Evolutionary conservation across 2,113 vertebrate genomes (phyloP).

Genomic region (Lasiurus cinereus): DNA sequence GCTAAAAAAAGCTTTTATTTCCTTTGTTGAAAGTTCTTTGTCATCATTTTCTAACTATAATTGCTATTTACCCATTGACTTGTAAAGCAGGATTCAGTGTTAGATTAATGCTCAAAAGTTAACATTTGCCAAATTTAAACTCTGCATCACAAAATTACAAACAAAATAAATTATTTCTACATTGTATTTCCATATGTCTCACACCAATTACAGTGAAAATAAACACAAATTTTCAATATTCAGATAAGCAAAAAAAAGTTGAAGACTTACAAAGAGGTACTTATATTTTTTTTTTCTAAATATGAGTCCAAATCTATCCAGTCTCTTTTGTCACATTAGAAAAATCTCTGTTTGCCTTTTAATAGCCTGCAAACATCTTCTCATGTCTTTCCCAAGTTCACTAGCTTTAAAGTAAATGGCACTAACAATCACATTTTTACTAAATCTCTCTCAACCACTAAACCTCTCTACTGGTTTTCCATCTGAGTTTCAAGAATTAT

Average conservation of each 20-base stretch:
- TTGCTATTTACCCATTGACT: slow-evolving; percentile 48
- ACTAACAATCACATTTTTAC: background rate
- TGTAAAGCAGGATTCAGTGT: slow-evolving; percentile 26
- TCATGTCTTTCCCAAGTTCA: background rate
- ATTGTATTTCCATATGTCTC: slow-evolving; percentile 25
- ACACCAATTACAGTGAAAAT: background rate
- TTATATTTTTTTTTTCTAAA: background rate
- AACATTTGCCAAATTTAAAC: slow-evolving; percentile 47
- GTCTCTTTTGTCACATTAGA: background rate
- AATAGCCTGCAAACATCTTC: slow-evolving; percentile 11
- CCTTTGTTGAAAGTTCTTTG: slow-evolving; percentile 47
- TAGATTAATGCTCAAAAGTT: slow-evolving; percentile 54
- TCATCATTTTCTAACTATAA: slow-evolving; percentile 55
- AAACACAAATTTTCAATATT: background rate
- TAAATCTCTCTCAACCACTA: background rate
- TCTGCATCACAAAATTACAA: slow-evolving; percentile 16
- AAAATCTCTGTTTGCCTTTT: background rate
- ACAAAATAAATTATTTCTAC: background rate
- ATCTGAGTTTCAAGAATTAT: background rate
- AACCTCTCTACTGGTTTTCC: background rate
- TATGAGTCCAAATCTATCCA: background rate
- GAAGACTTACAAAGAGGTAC: background rate
- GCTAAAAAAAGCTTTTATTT: slow-evolving; percentile 50
- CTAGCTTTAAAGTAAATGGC: background rate
- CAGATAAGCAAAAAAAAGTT: background rate